Percentiles rank a stretch among this genome's conserved stretches.
phyloP scores from a whole-genome alignment of 2,888 invertebrate genomes.

The Chloroclystis v-ata region DNA sequence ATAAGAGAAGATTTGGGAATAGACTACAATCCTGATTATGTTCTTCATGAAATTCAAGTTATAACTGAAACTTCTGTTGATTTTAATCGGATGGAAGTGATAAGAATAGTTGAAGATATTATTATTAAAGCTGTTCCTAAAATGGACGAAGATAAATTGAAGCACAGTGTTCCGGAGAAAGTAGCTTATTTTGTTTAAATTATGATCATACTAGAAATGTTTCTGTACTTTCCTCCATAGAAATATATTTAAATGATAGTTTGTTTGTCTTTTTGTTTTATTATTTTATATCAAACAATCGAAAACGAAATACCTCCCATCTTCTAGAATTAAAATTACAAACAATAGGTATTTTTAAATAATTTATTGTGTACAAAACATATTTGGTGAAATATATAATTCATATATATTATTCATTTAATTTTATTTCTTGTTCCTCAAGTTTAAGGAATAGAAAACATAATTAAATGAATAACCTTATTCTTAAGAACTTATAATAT shows the following conservation, averaged over 20 bases:
- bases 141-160: background rate
- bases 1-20: constrained; percentile 39
- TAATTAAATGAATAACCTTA: background rate
- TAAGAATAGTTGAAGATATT: constrained; percentile 20
- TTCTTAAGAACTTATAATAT: no score
- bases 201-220: background rate
- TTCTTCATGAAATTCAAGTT: constrained; percentile 24
- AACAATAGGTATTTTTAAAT: no score
- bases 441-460: background rate
- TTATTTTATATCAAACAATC: no score
- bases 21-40: constrained; percentile 49
- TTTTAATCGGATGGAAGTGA: constrained; percentile 12
- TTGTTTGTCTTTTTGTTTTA: no score
- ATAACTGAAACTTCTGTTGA: constrained; percentile 22
- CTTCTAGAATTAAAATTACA: no score
- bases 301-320: no score
- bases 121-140: constrained; percentile 4
- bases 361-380: constrained; percentile 6
- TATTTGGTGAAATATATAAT: constrained; percentile 1
- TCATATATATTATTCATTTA: background rate
- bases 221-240: no score
- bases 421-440: background rate
- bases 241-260: no score
- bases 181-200: background rate
- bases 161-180: background rate